Conservation (phyloP, 2,113 vertebrate genomes). For the Pollimyrus isidori region DNA sequence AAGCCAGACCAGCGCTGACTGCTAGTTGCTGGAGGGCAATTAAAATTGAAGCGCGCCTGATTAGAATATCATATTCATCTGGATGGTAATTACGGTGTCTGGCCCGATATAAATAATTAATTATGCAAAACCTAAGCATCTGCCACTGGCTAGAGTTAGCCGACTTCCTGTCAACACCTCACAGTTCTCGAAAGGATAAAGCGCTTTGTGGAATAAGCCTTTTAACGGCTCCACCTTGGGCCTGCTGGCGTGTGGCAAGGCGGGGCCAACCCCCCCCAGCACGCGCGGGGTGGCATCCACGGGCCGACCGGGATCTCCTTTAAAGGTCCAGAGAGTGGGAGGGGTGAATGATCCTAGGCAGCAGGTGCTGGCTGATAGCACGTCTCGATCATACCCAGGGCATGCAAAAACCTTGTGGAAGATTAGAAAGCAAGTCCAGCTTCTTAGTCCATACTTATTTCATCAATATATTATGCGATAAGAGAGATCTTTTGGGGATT, state of each 20-base stretch:
- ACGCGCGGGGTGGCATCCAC: constrained; percentile 51
- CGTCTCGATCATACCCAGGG: constrained; percentile 27
- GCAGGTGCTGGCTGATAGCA: constrained; percentile 26
- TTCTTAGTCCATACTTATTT: not conserved
- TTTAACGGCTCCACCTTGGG: constrained; percentile 65
- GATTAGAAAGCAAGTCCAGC: not conserved
- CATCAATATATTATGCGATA: not conserved
- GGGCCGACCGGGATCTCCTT: constrained; percentile 42
- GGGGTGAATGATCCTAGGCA: constrained; percentile 33
- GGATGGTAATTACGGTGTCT: constrained; percentile 98
- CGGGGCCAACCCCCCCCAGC: constrained; percentile 52
- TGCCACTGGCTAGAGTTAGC: constrained; percentile 91
- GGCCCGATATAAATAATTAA: constrained; percentile 98
- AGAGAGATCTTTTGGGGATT: not conserved
- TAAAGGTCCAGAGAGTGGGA: constrained; percentile 34
- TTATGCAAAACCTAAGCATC: constrained; percentile 97
- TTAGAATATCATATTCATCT: constrained; percentile 98
- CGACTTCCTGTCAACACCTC: constrained; percentile 86
- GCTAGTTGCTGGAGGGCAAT: constrained; percentile 90
- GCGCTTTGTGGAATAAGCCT: constrained; percentile 76
- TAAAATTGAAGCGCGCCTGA: constrained; percentile 93
- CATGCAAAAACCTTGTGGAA: not conserved
- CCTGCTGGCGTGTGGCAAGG: constrained; percentile 53
- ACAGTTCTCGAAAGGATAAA: constrained; percentile 71
- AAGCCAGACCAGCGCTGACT: constrained; percentile 85